Percentiles rank a stretch among this genome's conserved stretches.
Conservation (phyloP, 2,888 invertebrate species). For the Drosophila rellima region DNA sequence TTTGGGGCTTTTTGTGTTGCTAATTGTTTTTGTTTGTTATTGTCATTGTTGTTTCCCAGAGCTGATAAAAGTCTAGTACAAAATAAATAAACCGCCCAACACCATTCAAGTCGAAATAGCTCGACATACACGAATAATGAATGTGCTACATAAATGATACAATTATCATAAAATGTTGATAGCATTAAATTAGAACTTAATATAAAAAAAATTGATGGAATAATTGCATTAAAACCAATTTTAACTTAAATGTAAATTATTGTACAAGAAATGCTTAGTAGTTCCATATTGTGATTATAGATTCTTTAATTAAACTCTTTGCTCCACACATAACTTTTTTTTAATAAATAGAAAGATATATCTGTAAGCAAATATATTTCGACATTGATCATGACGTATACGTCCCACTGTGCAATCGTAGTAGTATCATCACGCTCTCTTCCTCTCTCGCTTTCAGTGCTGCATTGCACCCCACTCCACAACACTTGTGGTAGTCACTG, state of each 20-base stretch:
- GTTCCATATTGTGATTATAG: too few species aligned
- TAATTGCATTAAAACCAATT: too few species aligned
- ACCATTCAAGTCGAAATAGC: constrained; percentile 2
- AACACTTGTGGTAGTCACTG: constrained; percentile 8
- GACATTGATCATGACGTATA: constrained; percentile 7
- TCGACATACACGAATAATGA: neutral
- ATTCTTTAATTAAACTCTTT: too few species aligned
- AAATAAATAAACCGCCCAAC: constrained; percentile 20
- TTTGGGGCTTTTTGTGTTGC: constrained; percentile 55
- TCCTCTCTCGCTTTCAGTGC: constrained; percentile 24
- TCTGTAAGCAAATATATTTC: neutral
- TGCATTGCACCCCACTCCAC: constrained; percentile 35
- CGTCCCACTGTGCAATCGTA: constrained; percentile 46
- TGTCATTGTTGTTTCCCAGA: constrained; percentile 40
- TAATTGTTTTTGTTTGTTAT: constrained; percentile 69
- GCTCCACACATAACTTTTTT: too few species aligned
- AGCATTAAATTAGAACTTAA: neutral
- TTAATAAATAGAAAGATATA: neutral
- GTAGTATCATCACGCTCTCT: constrained; percentile 7
- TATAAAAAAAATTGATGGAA: neutral
- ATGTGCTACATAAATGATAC: constrained; percentile 15
- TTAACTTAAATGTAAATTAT: neutral
- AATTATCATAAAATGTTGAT: neutral
- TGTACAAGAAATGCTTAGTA: neutral
- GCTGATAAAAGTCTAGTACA: constrained; percentile 62